Evolutionary conservation across 2,888 invertebrate species (phyloP), one percentile per base, ranked within the genome.

Genomic region (Melanostoma scalare): DNA sequence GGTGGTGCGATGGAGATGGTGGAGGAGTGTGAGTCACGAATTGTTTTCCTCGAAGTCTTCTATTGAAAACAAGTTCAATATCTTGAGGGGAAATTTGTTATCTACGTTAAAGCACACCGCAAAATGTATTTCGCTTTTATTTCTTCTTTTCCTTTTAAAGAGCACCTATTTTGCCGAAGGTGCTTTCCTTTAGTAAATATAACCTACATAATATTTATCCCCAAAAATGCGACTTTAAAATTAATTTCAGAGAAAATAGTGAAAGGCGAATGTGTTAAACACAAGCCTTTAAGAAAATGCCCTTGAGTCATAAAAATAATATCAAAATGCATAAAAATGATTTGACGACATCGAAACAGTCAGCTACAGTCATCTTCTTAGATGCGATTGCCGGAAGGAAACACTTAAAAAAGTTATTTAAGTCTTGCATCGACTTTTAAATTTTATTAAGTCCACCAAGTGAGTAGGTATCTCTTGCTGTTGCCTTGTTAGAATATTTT

Each of bases 401-500:
- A 9, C 31, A 30, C 20, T 56, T 42, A 40, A 58, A 20, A 3
- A 31, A 50, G 6, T 20, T 56, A 40, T 56, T 56, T 56, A 56
- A 56, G 38, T 56, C 40, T 40, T 20, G 20, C 20, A 20, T 20
- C 20, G 20, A 10, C n/a, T 3, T 40, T 20, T 38, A 6, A 38
- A 4, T 30, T 30, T 56, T n/a, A n/a, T 20, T 20, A 38, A 9
- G 38, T 40, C 4, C 30, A 36, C 6, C 4, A 6, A 10, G 6
- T 8, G 6, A 42, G n/a, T 20, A 31, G 42, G 4, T 42, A 6
- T 20, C 33, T 50, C 6, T 6, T 31, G 31, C 8, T 31, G 20
- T 31, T 30, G 50, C 31, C 46, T 48, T 44, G 44, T 44, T 55
- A 56, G 56, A 9, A 56, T 56, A 40, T 56, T 56, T 56, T 30